Conservation (phyloP, 37 sponge, comb jelly and placozoan genomes). For the Ephydatia muelleri region DNA sequence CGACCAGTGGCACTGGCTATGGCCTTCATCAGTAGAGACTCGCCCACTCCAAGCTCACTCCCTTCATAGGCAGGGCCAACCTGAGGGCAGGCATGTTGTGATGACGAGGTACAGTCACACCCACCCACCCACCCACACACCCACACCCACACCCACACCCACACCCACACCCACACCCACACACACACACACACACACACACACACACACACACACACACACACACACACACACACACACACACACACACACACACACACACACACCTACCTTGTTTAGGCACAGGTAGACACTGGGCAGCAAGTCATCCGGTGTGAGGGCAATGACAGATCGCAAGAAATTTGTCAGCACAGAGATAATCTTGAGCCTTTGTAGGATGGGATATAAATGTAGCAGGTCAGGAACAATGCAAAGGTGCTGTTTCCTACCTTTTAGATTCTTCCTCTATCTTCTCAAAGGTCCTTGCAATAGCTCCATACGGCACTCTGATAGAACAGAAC, state of each 20-base stretch:
- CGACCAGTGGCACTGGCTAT: slow-evolving; percentile 88
- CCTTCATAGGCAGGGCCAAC: slow-evolving; percentile 94
- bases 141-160: not conserved
- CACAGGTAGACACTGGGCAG: slow-evolving; percentile 90
- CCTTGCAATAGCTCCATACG: slow-evolving; percentile 79
- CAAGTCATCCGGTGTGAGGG: slow-evolving; percentile 87
- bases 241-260: slow-evolving; percentile 20
- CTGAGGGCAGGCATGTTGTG: slow-evolving; percentile 31
- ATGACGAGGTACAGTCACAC: not conserved
- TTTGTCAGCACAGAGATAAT: slow-evolving; percentile 78
- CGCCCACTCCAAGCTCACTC: slow-evolving; percentile 91
- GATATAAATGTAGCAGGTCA: not conserved
- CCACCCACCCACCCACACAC: slow-evolving; percentile 30
- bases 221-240: slow-evolving; percentile 28
- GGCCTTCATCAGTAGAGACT: slow-evolving; percentile 84
- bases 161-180: slow-evolving; percentile 11
- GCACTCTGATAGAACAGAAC: slow-evolving; percentile 40
- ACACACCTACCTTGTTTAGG: slow-evolving; percentile 81
- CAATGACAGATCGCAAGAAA: slow-evolving; percentile 93
- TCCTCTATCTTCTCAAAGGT: slow-evolving; percentile 81
- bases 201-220: slow-evolving; percentile 11
- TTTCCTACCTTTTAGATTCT: slow-evolving; percentile 45
- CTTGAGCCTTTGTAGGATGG: slow-evolving; percentile 31
- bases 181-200: slow-evolving; percentile 21
- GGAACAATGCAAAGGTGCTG: not conserved